Percentiles rank a stretch among this genome's conserved stretches.
phyloP scores from a whole-genome alignment of 2,113 vertebrate species.

The Hippoglossus stenolepis region DNA sequence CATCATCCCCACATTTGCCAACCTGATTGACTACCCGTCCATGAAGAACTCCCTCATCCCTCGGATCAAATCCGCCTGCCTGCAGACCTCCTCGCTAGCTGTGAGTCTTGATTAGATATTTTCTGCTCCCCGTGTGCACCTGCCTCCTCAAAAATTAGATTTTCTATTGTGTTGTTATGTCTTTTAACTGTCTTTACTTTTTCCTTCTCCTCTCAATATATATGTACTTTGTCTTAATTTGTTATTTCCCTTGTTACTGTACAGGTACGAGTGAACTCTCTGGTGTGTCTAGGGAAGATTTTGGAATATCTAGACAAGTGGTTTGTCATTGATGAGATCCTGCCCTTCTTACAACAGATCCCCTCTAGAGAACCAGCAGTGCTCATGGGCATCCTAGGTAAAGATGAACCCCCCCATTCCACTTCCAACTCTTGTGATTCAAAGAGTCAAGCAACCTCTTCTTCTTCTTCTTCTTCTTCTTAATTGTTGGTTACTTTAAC shows the following conservation, averaged over 20 bases:
- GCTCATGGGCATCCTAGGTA: slow-evolving; percentile 98
- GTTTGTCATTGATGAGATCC: slow-evolving; percentile 97
- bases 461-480: neutral
- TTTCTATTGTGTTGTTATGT: too few relatives aligned
- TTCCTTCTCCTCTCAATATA: neutral
- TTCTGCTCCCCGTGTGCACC: neutral
- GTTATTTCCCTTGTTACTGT: neutral
- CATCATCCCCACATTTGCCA: slow-evolving; percentile 98
- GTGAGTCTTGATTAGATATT: slow-evolving; percentile 81
- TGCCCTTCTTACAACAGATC: slow-evolving; percentile 98
- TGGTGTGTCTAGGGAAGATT: slow-evolving; percentile 98
- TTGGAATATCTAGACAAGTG: slow-evolving; percentile 99
- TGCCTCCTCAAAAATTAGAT: too few relatives aligned
- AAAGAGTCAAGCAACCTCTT: neutral
- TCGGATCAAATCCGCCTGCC: slow-evolving; percentile 94
- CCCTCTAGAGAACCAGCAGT: slow-evolving; percentile 97
- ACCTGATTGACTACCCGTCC: slow-evolving; percentile 98
- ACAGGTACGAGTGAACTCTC: slow-evolving; percentile 97
- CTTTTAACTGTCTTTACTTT: neutral
- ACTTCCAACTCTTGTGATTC: neutral
- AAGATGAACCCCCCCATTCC: neutral
- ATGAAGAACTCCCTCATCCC: slow-evolving; percentile 99
- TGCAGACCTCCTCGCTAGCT: slow-evolving; percentile 97
- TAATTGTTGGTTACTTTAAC: neutral
- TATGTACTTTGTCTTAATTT: neutral